Conservation (phyloP, 2,888 invertebrate species). For the Drosophila yooni region DNA sequence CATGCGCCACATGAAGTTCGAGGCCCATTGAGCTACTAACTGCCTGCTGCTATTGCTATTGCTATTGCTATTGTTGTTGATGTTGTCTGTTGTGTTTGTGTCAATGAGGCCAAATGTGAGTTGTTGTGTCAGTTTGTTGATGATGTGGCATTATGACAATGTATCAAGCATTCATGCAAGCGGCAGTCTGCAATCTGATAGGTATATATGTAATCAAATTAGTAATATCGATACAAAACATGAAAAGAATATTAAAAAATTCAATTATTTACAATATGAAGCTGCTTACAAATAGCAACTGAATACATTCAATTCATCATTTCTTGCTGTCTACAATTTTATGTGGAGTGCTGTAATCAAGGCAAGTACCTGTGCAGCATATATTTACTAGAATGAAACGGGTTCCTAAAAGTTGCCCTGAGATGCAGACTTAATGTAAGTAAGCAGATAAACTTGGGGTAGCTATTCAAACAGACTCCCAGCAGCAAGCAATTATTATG, state of each 20-base stretch:
- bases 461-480: neutral
- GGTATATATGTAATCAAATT: slow-evolving; percentile 20
- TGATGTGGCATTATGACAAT: slow-evolving; percentile 26
- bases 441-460: neutral
- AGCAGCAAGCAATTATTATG: slow-evolving; percentile 50
- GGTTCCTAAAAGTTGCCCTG: neutral
- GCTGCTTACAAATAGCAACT: neutral
- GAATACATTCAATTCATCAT: neutral
- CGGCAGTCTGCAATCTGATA: slow-evolving; percentile 15
- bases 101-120: neutral
- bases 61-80: neutral
- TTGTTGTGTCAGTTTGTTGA: slow-evolving; percentile 37
- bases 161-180: slow-evolving; percentile 19
- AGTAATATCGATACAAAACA: neutral
- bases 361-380: neutral
- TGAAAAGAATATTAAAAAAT: neutral
- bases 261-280: neutral
- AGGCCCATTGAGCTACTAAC: slow-evolving; percentile 38
- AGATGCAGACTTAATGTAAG: neutral
- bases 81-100: neutral
- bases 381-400: neutral
- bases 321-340: neutral
- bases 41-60: slow-evolving; percentile 10
- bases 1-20: slow-evolving; percentile 51
- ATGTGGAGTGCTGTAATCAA: too few species aligned